phyloP scores from a whole-genome alignment of 92 coral and sea anemone genomes.

The Montipora capitata region DNA sequence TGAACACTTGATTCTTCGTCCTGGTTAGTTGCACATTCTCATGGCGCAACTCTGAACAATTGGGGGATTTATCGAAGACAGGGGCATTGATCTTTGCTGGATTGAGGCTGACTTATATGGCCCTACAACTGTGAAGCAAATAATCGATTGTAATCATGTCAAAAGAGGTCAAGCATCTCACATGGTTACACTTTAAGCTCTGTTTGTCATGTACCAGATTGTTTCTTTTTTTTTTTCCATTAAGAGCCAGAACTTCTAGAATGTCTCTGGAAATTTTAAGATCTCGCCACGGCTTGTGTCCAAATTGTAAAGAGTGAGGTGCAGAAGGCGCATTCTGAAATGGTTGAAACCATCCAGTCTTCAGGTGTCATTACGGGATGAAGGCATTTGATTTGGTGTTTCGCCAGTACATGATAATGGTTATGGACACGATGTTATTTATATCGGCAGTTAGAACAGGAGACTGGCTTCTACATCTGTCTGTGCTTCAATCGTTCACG shows the following conservation, averaged over 20 bases:
- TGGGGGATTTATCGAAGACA: no score
- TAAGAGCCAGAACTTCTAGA: neutral
- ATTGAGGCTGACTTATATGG: conserved; percentile 30
- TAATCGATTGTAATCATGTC: neutral
- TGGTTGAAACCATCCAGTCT: conserved; percentile 35
- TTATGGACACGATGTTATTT: conserved; percentile 70
- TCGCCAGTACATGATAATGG: no score
- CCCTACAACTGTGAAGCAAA: conserved; percentile 42
- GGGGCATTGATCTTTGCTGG: no score
- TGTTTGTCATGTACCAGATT: conserved; percentile 15
- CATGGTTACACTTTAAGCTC: neutral
- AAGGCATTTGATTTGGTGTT: conserved; percentile 14
- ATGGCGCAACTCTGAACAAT: conserved; percentile 26
- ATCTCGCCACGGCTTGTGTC: no score
- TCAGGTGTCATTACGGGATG: conserved; percentile 8
- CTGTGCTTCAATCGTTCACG: conserved; percentile 58
- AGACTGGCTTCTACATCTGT: conserved; percentile 69
- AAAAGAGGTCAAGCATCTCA: no score
- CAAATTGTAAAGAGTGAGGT: conserved; percentile 5
- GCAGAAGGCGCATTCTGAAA: conserved; percentile 44
- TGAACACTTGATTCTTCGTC: conserved; percentile 49
- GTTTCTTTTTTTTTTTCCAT: neutral
- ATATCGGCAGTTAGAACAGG: conserved; percentile 66
- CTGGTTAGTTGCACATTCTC: conserved; percentile 54
- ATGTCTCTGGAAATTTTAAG: neutral